phyloP scores from a whole-genome alignment of 2,113 vertebrate species.

The Cyprinodon variegatus region DNA sequence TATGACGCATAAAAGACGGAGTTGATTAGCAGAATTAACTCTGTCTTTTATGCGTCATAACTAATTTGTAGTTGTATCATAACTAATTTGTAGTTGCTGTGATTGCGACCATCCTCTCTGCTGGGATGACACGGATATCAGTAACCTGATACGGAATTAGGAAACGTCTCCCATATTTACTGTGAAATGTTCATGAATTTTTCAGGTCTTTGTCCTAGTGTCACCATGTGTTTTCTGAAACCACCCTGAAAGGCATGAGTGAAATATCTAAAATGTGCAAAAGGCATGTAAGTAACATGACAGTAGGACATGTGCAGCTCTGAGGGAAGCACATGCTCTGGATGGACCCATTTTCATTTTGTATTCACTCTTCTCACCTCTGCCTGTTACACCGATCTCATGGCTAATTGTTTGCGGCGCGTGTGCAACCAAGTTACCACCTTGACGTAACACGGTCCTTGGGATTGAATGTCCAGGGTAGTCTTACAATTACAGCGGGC shows the following conservation, averaged over 20 bases:
- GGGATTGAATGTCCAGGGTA: slow-evolving; percentile 49
- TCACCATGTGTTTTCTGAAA: slow-evolving; percentile 12
- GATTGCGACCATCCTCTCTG: slow-evolving; percentile 30
- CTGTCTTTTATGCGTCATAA: too few relatives aligned
- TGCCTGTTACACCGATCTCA: slow-evolving; percentile 46
- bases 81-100: slow-evolving; percentile 26
- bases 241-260: neutral
- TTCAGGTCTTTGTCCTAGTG: slow-evolving; percentile 28
- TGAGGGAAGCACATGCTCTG: neutral
- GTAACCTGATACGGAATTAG: slow-evolving; percentile 33
- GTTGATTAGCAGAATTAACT: too few relatives aligned
- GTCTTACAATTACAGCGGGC: slow-evolving; percentile 24
- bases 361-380: slow-evolving; percentile 60
- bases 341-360: slow-evolving; percentile 11
- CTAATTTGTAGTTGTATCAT: neutral
- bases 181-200: slow-evolving; percentile 52
- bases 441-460: slow-evolving; percentile 39
- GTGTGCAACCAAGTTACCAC: slow-evolving; percentile 47
- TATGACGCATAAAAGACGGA: too few relatives aligned
- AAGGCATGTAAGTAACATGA: neutral
- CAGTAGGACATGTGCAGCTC: neutral
- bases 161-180: slow-evolving; percentile 54
- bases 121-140: slow-evolving; percentile 48
- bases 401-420: slow-evolving; percentile 51
- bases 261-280: neutral